Evolutionary conservation across 2,113 vertebrate genomes (phyloP).

Genomic region (Colistium nudipinnis): DNA sequence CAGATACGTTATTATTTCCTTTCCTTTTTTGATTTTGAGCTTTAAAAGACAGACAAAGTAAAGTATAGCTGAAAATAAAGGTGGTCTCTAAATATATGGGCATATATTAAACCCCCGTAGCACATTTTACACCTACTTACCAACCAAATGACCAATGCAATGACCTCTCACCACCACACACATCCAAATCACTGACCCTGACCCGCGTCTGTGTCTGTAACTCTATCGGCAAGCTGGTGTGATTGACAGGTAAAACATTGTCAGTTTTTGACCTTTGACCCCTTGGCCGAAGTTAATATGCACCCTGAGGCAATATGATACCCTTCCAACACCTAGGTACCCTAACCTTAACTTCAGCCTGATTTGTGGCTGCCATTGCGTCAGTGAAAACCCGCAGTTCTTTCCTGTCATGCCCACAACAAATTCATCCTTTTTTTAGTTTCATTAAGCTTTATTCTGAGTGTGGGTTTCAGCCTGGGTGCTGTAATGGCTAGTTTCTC

Average conservation of each 20-base stretch:
- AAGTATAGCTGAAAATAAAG: not conserved
- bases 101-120: not conserved
- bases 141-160: conserved; percentile 26
- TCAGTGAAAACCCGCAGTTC: not conserved
- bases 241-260: conserved; percentile 63
- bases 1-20: not conserved
- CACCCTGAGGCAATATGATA: conserved; percentile 40
- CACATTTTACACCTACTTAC: conserved; percentile 35
- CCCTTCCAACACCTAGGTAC: conserved; percentile 4
- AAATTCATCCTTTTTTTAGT: not conserved
- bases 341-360: conserved; percentile 19
- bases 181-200: conserved; percentile 20
- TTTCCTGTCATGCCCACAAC: not conserved
- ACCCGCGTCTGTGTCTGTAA: conserved; percentile 18
- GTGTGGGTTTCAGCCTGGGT: not conserved
- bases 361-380: not conserved
- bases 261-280: conserved; percentile 56
- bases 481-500: not conserved
- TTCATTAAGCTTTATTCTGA: conserved; percentile 3
- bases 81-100: too few relatives aligned
- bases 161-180: conserved; percentile 33
- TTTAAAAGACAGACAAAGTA: not conserved
- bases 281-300: conserved; percentile 34
- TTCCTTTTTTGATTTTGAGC: not conserved
- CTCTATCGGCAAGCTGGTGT: conserved; percentile 18